These are phyloP conservation scores for Drosophila neotestacea DNA, from an alignment of 2,888 invertebrate species.

Conservation along the genomic window DNA sequence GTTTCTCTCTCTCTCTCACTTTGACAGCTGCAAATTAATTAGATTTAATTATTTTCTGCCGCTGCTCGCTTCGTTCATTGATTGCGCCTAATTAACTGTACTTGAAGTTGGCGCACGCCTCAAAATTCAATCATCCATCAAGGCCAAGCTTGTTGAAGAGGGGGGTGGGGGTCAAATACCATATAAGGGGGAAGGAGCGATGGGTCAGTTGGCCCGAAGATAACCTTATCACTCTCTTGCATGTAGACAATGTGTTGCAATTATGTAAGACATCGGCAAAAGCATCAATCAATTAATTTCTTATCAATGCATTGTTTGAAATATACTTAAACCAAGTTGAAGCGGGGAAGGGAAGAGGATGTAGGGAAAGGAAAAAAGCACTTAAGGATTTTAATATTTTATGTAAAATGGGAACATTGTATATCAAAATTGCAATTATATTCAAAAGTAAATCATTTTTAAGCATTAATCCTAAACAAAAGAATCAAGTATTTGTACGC, in stretches of 20 bases:
- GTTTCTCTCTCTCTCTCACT: conserved; percentile 25
- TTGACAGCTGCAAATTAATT: conserved; percentile 79
- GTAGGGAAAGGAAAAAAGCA: neutral
- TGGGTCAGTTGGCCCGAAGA: neutral
- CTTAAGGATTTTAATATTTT: neutral
- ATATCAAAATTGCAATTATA: neutral
- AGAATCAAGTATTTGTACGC: no score
- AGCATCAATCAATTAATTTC: conserved; percentile 70
- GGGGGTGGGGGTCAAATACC: neutral
- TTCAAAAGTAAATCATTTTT: neutral
- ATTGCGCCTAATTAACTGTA: conserved; percentile 79
- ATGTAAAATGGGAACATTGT: neutral
- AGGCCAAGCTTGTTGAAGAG: conserved; percentile 25
- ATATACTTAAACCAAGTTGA: neutral
- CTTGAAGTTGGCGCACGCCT: conserved; percentile 74
- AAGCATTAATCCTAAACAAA: no score
- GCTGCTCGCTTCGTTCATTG: conserved; percentile 53
- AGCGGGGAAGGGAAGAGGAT: neutral
- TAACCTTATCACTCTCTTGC: conserved; percentile 16
- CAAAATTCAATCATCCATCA: conserved; percentile 78
- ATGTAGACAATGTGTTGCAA: conserved; percentile 68
- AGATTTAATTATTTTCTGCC: conserved; percentile 73
- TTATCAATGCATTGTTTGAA: conserved; percentile 42
- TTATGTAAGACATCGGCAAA: conserved; percentile 51
- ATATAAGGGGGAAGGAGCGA: no score